Conservation (phyloP, 2,113 vertebrate genomes). For the Triplophysa dalaica region DNA sequence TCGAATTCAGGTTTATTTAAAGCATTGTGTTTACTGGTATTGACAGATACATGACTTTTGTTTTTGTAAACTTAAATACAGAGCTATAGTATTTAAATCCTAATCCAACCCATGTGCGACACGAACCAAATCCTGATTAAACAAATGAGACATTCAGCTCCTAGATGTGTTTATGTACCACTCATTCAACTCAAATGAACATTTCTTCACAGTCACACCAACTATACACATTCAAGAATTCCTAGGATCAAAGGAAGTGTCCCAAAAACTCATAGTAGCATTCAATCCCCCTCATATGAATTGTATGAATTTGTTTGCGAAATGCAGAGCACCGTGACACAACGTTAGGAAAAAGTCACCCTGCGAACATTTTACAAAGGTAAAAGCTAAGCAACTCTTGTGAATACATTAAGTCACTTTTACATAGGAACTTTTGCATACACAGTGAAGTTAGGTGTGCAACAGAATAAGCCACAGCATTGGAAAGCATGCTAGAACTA, state of each 20-base stretch:
- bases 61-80: background rate
- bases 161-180: background rate
- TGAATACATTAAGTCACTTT: constrained; percentile 1
- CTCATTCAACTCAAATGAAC: constrained; percentile 9
- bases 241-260: constrained; percentile 3
- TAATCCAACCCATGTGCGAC: background rate
- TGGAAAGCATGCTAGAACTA: constrained; percentile 12
- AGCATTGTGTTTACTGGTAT: constrained; percentile 9
- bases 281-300: background rate
- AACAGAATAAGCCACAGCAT: constrained; percentile 17
- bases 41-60: background rate
- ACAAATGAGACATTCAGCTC: constrained; percentile 1
- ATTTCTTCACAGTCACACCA: constrained; percentile 10
- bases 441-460: constrained; percentile 33
- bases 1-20: constrained; percentile 33
- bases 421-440: constrained; percentile 5
- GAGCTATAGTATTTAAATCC: background rate
- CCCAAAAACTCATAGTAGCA: background rate
- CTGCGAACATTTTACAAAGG: background rate
- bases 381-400: background rate
- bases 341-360: background rate
- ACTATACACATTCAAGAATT: constrained; percentile 9
- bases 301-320: constrained; percentile 3
- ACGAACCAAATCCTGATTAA: background rate
- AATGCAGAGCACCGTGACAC: background rate